A percentile compares a stretch with the other conserved stretches of the same genome.
Evolutionary conservation across 2,113 vertebrate species (phyloP).

Genomic region (Cercopithecus mona): DNA sequence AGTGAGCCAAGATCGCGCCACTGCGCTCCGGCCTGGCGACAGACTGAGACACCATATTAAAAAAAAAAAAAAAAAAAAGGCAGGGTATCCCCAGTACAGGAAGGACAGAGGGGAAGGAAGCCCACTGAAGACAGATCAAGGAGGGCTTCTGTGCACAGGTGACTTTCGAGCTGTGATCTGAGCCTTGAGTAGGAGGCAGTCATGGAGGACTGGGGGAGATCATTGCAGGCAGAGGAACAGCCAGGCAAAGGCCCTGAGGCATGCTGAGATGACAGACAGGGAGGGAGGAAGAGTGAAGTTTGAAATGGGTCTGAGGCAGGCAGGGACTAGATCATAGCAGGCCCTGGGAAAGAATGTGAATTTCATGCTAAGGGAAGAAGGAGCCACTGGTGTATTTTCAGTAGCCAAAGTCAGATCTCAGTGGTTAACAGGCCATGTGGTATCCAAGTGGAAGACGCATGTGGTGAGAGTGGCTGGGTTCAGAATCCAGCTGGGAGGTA

Average conservation of each 20-base stretch:
- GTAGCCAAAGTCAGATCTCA: not conserved
- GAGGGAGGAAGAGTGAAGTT: not conserved
- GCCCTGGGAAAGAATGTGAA: not conserved
- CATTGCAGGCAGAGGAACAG: not conserved
- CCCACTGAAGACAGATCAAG: not conserved
- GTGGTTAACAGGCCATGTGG: not conserved
- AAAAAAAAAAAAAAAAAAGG: not conserved
- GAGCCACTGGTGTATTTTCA: not conserved
- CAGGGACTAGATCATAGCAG: not conserved
- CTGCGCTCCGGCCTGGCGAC: no score
- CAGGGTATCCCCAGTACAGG: not conserved
- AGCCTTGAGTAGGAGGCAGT: not conserved
- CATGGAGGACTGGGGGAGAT: not conserved
- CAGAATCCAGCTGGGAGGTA: not conserved
- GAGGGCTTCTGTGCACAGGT: not conserved
- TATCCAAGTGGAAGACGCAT: not conserved
- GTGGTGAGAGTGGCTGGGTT: accelerated
- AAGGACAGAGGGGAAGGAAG: not conserved
- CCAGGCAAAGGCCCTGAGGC: not conserved
- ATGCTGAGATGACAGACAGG: not conserved
- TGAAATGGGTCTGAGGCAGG: not conserved
- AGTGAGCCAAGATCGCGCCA: no score
- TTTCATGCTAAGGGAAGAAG: not conserved
- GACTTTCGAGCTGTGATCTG: not conserved
- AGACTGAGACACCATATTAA: no score